Percentiles rank a stretch among this genome's conserved stretches.
These are phyloP conservation scores for Halcyon smyrnensis DNA, from an alignment of 2,797 vertebrate species.

Conservation along the genomic window DNA sequence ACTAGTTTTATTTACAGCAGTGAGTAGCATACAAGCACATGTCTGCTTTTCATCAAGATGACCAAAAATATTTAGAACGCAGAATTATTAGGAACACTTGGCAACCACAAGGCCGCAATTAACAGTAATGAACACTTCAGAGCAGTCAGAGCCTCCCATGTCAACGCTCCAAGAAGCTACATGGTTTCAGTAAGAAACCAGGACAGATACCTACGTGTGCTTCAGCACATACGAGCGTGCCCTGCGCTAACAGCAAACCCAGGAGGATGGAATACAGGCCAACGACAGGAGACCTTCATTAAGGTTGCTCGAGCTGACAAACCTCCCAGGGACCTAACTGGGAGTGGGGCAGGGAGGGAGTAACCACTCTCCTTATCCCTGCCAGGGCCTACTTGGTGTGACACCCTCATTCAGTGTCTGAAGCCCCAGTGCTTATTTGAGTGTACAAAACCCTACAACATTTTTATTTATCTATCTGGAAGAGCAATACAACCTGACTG, in stretches of 20 bases:
- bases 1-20: constrained; percentile 38
- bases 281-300: background rate
- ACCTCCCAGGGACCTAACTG: fast-evolving
- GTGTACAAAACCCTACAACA: background rate
- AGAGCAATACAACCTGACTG: background rate
- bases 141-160: background rate
- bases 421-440: background rate
- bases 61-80: constrained; percentile 52
- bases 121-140: constrained; percentile 38
- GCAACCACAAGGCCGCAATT: constrained; percentile 55
- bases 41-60: constrained; percentile 60
- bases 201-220: background rate
- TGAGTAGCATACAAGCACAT: background rate
- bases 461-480: background rate
- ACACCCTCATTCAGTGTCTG: fast-evolving
- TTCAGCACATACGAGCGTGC: background rate
- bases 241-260: background rate
- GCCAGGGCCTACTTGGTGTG: background rate
- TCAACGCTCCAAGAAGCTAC: background rate
- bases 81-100: constrained; percentile 30
- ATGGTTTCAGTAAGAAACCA: background rate
- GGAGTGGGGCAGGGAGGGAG: too few species aligned
- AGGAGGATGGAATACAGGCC: background rate
- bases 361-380: background rate
- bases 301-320: background rate